Evolutionary conservation across 2,888 invertebrate species (phyloP).

Genomic region (Sesia bembeciformis): DNA sequence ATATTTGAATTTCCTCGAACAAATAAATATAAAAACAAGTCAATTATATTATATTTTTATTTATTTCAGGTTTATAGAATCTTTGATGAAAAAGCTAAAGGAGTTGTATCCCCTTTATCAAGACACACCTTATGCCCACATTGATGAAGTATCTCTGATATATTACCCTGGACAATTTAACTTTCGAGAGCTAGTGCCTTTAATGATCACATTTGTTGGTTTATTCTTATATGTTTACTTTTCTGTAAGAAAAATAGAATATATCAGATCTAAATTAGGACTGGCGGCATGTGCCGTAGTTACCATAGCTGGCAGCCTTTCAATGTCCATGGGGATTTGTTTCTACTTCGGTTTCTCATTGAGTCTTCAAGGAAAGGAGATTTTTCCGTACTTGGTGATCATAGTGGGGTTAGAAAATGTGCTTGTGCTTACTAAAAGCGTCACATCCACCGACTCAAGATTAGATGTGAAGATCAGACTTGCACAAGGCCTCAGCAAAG

Average conservation of each 20-base stretch:
- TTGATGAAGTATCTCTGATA: constrained; percentile 74
- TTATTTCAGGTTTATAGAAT: constrained; percentile 80
- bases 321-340: constrained; percentile 93
- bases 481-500: constrained; percentile 96
- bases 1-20: no score
- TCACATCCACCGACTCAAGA: constrained; percentile 93
- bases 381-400: constrained; percentile 96
- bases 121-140: constrained; percentile 45
- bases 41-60: no score
- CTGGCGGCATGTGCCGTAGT: constrained; percentile 92
- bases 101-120: constrained; percentile 84
- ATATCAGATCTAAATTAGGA: constrained; percentile 89
- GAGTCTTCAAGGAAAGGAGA: constrained; percentile 88
- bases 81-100: constrained; percentile 80
- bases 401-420: constrained; percentile 96
- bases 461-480: constrained; percentile 96
- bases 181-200: constrained; percentile 87
- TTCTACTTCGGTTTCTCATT: constrained; percentile 90
- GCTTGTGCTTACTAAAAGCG: constrained; percentile 91
- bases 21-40: no score
- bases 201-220: constrained; percentile 87
- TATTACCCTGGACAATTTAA: constrained; percentile 94
- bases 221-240: constrained; percentile 96
- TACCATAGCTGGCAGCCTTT: constrained; percentile 89
- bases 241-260: constrained; percentile 95